Conservation (phyloP, 2,888 invertebrate genomes). For the Polydrusus pterygomalis region DNA sequence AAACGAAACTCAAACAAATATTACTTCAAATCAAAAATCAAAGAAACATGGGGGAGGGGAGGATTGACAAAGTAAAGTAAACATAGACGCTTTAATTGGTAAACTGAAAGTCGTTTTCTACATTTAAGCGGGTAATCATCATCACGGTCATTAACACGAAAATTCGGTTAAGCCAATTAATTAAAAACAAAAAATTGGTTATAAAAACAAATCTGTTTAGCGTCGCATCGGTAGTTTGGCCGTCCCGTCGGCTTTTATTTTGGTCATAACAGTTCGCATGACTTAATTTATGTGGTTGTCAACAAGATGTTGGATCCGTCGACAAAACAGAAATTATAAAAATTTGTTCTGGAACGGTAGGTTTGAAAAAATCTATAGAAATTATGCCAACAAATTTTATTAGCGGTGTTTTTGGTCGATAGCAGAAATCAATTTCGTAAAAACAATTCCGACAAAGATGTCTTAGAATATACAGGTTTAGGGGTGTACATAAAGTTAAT, state of each 20-base stretch:
- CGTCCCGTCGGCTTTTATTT: neutral
- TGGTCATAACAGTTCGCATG: neutral
- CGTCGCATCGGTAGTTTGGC: neutral
- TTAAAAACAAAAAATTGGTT: neutral
- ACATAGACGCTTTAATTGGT: no score
- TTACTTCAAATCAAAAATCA: no score
- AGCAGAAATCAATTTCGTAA: no score
- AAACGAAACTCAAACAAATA: no score
- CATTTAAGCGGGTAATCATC: no score
- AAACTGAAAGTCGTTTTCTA: no score
- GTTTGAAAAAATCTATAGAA: neutral
- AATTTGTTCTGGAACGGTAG: slow-evolving; percentile 1
- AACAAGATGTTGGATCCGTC: neutral
- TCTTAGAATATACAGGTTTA: no score
- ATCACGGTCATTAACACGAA: neutral
- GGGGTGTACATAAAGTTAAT: no score
- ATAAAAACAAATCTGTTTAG: slow-evolving; percentile 18
- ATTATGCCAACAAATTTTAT: no score
- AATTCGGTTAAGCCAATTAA: neutral
- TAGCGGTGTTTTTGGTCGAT: no score
- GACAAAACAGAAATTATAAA: slow-evolving; percentile 2
- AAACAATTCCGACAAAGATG: no score
- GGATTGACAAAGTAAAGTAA: neutral
- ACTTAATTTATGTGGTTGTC: neutral
- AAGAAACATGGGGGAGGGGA: no score